These are phyloP conservation scores for Spinus olivaceus DNA, from an alignment of 2,797 vertebrate genomes.

Conservation along the genomic window DNA sequence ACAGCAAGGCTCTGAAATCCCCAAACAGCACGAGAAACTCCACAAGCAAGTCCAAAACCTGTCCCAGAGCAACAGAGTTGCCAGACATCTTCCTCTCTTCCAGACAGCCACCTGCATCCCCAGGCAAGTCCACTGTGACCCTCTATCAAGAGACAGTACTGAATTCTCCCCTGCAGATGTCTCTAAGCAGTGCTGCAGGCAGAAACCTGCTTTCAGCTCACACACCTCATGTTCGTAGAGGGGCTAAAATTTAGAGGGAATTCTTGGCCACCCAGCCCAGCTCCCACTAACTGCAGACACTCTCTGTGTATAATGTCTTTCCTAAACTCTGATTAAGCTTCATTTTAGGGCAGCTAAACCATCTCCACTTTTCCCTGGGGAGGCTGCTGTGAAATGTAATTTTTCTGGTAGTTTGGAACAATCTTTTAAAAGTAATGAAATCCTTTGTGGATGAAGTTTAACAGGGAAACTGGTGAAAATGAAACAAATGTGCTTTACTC, in stretches of 20 bases:
- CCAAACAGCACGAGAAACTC: slow-evolving; percentile 25
- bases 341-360: slow-evolving; percentile 20
- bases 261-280: neutral
- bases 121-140: neutral
- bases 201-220: neutral
- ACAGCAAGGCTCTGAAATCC: slow-evolving; percentile 47
- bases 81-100: neutral
- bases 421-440: slow-evolving; percentile 16
- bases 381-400: neutral
- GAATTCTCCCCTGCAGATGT: neutral
- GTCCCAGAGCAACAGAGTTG: neutral
- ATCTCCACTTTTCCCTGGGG: neutral
- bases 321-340: neutral
- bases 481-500: neutral
- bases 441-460: neutral
- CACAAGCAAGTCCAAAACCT: neutral
- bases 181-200: neutral
- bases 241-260: neutral
- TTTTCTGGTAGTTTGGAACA: neutral
- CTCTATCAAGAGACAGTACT: neutral
- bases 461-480: neutral
- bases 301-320: neutral
- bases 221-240: neutral
- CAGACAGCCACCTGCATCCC: neutral
- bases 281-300: neutral